These are phyloP conservation scores for Meliscaeva auricollis DNA, from an alignment of 2,888 invertebrate species.

Conservation along the genomic window DNA sequence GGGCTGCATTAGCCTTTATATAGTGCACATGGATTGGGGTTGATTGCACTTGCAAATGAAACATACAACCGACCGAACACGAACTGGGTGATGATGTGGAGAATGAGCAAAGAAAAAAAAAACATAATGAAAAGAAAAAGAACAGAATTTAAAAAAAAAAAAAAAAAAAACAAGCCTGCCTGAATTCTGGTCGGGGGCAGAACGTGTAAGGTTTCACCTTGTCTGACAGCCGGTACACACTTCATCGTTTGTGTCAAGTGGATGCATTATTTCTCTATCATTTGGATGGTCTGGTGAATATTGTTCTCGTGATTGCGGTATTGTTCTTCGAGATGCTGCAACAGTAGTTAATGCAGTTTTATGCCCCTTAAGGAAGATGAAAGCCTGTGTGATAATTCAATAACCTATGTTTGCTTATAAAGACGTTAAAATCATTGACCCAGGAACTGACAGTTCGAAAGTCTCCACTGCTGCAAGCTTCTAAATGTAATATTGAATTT, in stretches of 20 bases:
- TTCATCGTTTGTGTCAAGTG: conserved; percentile 71
- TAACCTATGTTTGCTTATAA: conserved; percentile 17
- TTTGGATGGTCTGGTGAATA: conserved; percentile 50
- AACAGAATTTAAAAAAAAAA: conserved; percentile 22
- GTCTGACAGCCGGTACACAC: conserved; percentile 69
- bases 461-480: conserved; percentile 11
- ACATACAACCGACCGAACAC: conserved; percentile 64
- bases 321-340: conserved; percentile 61
- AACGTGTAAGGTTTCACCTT: conserved; percentile 76
- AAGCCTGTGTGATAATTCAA: conserved; percentile 54
- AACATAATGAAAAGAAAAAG: conserved; percentile 6
- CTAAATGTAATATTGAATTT: conserved; percentile 61
- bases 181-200: conserved; percentile 55
- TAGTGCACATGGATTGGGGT: conserved; percentile 72
- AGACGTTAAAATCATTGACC: conserved; percentile 52
- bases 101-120: conserved; percentile 24
- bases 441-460: conserved; percentile 32
- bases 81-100: conserved; percentile 54
- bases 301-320: conserved; percentile 64
- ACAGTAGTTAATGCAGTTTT: conserved; percentile 45
- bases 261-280: conserved; percentile 60
- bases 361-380: conserved; percentile 8
- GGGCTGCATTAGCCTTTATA: conserved; percentile 72
- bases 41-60: conserved; percentile 74
- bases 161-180: conserved; percentile 47